phyloP scores from a whole-genome alignment of 2,888 invertebrate genomes.

The Pseudeuparius sepicola region DNA sequence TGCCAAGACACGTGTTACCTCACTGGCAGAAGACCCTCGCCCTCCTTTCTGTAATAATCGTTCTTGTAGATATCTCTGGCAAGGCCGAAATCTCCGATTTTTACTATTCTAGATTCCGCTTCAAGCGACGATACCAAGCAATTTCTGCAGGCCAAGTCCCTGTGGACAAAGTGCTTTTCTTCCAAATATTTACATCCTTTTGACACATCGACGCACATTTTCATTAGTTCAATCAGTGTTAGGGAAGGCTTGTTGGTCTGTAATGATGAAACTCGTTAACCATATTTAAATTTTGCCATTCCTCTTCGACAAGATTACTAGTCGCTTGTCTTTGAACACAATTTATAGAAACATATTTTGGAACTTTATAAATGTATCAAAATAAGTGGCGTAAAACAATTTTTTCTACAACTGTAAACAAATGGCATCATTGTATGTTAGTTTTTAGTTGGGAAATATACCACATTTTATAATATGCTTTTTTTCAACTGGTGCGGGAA shows the following conservation, averaged over 20 bases:
- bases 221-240: constrained; percentile 72
- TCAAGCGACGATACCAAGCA: constrained; percentile 76
- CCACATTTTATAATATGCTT: too few species aligned
- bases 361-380: too few species aligned
- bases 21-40: constrained; percentile 82
- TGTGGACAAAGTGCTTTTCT: constrained; percentile 94
- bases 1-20: constrained; percentile 24
- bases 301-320: too few species aligned
- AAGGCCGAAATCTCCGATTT: constrained; percentile 94
- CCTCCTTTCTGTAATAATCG: constrained; percentile 94
- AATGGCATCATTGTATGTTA: too few species aligned
- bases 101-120: constrained; percentile 68
- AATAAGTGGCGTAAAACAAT: too few species aligned
- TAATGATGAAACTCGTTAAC: too few species aligned
- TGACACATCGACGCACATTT: constrained; percentile 93
- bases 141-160: constrained; percentile 92
- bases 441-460: too few species aligned
- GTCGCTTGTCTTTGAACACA: too few species aligned
- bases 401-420: too few species aligned
- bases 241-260: constrained; percentile 56
- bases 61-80: constrained; percentile 95
- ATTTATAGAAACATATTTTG: too few species aligned
- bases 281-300: too few species aligned
- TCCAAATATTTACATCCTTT: constrained; percentile 93
- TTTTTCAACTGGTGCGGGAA: too few species aligned